Percentiles rank a stretch among this genome's conserved stretches.
These are phyloP conservation scores for Notospermus geniculatus DNA, from an alignment of 1,140 invertebrate genomes.

Conservation along the genomic window DNA sequence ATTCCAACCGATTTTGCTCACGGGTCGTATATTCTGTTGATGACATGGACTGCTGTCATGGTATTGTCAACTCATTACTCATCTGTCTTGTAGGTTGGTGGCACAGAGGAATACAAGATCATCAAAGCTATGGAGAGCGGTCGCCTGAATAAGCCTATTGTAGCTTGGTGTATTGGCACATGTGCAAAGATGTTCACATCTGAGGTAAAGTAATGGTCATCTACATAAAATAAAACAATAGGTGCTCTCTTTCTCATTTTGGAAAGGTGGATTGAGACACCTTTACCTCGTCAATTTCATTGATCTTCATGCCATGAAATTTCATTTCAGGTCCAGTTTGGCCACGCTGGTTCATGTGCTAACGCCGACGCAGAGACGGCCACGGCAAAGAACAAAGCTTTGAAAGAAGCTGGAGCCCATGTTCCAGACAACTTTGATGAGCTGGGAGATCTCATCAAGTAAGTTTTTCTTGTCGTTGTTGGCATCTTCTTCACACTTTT, in stretches of 20 bases:
- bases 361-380: conserved; percentile 95
- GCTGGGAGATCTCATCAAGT: conserved; percentile 75
- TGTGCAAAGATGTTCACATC: conserved; percentile 86
- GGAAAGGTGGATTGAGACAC: no score
- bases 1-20: no score
- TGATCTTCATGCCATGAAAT: no score
- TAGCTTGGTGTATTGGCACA: conserved; percentile 98
- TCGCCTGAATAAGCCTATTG: conserved; percentile 87
- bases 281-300: no score
- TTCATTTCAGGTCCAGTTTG: conserved; percentile 85
- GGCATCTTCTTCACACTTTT: no score
- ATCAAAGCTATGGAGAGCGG: conserved; percentile 81
- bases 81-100: conserved; percentile 67
- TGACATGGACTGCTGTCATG: no score
- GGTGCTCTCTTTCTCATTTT: no score
- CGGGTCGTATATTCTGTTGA: no score
- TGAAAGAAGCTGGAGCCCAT: conserved; percentile 78
- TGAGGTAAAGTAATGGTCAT: no score
- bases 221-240: no score
- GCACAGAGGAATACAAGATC: conserved; percentile 98
- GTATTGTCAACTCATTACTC: no score
- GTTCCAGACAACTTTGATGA: conserved; percentile 94
- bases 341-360: conserved; percentile 97
- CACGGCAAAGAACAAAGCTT: conserved; percentile 83
- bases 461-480: no score